Conservation (phyloP, 2,797 vertebrate species). For the Chelon labrosus region DNA sequence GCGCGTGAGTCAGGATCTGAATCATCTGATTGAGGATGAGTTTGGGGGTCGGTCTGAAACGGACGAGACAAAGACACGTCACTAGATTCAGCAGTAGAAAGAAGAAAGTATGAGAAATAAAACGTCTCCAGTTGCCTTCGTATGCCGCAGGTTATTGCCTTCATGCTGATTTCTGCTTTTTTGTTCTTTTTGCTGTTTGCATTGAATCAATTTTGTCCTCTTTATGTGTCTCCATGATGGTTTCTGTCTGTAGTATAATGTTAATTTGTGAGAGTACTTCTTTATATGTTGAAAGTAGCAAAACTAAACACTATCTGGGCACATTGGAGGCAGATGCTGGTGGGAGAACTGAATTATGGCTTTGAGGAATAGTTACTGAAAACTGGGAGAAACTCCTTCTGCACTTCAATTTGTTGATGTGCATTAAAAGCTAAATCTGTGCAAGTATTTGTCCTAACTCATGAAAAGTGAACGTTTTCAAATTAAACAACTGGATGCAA, state of each 20-base stretch:
- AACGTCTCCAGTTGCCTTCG: constrained; percentile 23
- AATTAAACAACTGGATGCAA: not conserved
- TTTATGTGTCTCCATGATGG: not conserved
- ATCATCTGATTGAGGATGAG: not conserved
- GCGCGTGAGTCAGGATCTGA: constrained; percentile 7
- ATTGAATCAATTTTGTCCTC: not conserved
- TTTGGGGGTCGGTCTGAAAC: constrained; percentile 28
- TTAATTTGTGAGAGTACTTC: not conserved
- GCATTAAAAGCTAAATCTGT: not conserved
- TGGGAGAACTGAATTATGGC: not conserved
- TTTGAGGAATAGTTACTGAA: constrained; percentile 18
- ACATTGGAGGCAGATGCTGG: not conserved
- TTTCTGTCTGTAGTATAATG: not conserved
- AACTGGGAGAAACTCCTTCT: not conserved
- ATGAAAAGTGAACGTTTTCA: not conserved
- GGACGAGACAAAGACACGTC: not conserved
- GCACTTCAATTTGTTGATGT: not conserved
- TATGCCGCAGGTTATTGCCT: constrained; percentile 16
- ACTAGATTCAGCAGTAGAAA: not conserved
- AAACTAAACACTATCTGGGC: not conserved
- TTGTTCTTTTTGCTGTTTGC: constrained; percentile 13
- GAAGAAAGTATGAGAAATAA: no score
- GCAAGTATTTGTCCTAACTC: not conserved
- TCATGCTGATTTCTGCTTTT: constrained; percentile 11
- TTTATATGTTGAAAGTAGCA: no score